phyloP scores from a whole-genome alignment of 1,140 invertebrate genomes.

The Drosophila melanica region DNA sequence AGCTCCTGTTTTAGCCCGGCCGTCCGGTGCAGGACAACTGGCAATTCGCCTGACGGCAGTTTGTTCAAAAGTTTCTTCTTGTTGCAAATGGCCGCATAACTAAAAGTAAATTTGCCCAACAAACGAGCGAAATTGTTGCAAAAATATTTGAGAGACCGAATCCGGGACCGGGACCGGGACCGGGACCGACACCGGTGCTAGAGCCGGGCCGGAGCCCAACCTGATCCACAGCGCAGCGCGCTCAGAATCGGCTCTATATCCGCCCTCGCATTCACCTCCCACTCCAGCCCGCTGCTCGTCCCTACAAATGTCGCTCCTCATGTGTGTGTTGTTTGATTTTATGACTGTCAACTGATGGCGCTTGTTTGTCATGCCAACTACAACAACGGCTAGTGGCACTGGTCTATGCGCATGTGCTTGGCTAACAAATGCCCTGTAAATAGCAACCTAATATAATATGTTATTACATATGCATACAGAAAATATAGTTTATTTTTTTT shows the following conservation, averaged over 20 bases:
- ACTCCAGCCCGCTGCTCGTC: too few relatives aligned
- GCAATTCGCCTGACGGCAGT: slow-evolving; percentile 24
- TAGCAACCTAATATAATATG: background rate
- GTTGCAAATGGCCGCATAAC: slow-evolving; percentile 71
- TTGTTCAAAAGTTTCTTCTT: slow-evolving; percentile 37
- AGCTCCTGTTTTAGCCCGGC: background rate
- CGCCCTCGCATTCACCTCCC: too few relatives aligned
- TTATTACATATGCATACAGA: too few relatives aligned
- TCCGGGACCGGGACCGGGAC: too few relatives aligned
- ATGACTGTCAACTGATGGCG: slow-evolving; percentile 75
- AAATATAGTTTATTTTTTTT: too few relatives aligned
- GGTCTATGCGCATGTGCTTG: background rate
- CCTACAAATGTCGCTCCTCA: too few relatives aligned
- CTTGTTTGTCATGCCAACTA: slow-evolving; percentile 73
- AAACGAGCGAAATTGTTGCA: slow-evolving; percentile 77
- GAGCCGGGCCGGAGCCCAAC: background rate
- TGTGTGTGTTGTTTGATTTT: slow-evolving; percentile 65
- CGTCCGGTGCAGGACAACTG: slow-evolving; percentile 10
- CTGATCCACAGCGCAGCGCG: slow-evolving; percentile 15
- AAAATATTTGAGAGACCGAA: slow-evolving; percentile 79
- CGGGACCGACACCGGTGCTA: too few relatives aligned
- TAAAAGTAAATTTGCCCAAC: slow-evolving; percentile 75
- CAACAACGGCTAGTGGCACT: background rate
- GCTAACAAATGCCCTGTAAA: background rate
- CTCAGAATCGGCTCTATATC: slow-evolving; percentile 12